Conservation (phyloP, 2,113 vertebrate genomes). For the Haliaeetus leucogaster region DNA sequence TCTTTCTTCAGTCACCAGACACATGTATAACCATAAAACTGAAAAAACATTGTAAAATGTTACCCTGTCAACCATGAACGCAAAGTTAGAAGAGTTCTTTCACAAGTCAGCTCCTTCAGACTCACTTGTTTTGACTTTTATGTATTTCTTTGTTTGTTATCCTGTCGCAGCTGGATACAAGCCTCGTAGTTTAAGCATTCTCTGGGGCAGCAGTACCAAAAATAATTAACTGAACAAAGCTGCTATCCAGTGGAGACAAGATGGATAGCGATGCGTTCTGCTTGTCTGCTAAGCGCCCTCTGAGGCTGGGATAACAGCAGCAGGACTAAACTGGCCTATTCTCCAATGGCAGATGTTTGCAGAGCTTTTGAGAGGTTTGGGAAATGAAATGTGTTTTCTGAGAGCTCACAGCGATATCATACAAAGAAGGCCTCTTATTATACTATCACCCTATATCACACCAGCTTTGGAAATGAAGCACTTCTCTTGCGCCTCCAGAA, state of each 20-base stretch:
- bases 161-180: not conserved
- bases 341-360: not conserved
- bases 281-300: not conserved
- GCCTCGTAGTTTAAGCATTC: not conserved
- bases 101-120: not conserved
- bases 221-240: constrained; percentile 6
- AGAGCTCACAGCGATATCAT: not conserved
- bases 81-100: not conserved
- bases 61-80: accelerated
- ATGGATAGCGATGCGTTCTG: not conserved
- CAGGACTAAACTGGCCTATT: not conserved
- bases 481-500: not conserved
- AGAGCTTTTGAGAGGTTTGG: not conserved
- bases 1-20: not conserved
- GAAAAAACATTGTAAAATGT: not conserved
- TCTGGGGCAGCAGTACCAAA: not conserved
- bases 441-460: not conserved
- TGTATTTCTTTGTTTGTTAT: not conserved
- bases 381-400: not conserved
- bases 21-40: not conserved
- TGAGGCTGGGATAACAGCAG: not conserved
- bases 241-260: not conserved
- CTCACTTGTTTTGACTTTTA: not conserved
- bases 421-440: not conserved
- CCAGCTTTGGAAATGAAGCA: not conserved